These are phyloP conservation scores for Aeoliscus strigatus DNA, from an alignment of 2,797 vertebrate genomes.

Conservation along the genomic window DNA sequence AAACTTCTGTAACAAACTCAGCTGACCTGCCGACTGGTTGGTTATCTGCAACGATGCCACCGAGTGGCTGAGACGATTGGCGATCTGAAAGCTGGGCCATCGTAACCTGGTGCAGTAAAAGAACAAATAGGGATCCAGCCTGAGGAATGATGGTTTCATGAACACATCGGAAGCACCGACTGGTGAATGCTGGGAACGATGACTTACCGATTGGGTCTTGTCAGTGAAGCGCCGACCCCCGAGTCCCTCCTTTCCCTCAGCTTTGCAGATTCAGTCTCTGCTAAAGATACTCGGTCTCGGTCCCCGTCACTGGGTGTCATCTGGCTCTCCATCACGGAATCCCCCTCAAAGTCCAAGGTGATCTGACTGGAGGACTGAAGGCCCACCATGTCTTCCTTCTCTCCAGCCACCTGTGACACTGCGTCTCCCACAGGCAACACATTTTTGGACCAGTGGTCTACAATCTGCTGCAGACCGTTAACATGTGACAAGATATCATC, in stretches of 20 bases:
- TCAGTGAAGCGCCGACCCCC: slow-evolving; percentile 92
- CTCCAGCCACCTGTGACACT: slow-evolving; percentile 46
- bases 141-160: not conserved
- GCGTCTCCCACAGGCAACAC: slow-evolving; percentile 74
- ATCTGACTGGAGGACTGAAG: slow-evolving; percentile 80
- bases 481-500: slow-evolving; percentile 93
- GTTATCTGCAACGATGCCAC: slow-evolving; percentile 87
- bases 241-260: slow-evolving; percentile 93
- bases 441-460: slow-evolving; percentile 90
- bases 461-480: slow-evolving; percentile 88
- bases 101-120: slow-evolving; percentile 76
- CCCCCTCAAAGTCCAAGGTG: slow-evolving; percentile 88
- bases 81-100: slow-evolving; percentile 96
- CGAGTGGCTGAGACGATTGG: slow-evolving; percentile 83
- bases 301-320: slow-evolving; percentile 83
- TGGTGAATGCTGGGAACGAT: not conserved
- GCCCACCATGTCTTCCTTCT: slow-evolving; percentile 52
- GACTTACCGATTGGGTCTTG: slow-evolving; percentile 88
- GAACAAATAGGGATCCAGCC: too few relatives aligned
- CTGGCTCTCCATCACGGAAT: slow-evolving; percentile 84
- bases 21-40: slow-evolving; percentile 89
- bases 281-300: slow-evolving; percentile 84
- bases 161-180: not conserved
- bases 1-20: slow-evolving; percentile 93
- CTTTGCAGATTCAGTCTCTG: slow-evolving; percentile 80